phyloP scores from a whole-genome alignment of 1,140 invertebrate genomes.

The Drosophila orena region DNA sequence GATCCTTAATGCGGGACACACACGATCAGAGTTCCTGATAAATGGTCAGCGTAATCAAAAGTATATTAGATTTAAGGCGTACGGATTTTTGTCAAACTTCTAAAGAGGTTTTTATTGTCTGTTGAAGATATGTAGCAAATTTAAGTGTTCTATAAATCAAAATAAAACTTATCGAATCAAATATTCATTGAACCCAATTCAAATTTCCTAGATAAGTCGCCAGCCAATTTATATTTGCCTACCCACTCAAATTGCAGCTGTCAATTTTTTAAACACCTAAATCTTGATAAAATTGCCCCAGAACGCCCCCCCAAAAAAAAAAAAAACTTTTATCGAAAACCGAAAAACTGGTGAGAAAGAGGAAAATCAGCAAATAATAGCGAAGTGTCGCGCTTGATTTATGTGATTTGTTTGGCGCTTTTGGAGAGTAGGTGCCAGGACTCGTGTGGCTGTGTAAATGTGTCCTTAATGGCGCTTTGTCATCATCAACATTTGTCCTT shows the following conservation, averaged over 20 bases:
- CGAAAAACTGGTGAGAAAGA: slow-evolving; percentile 11
- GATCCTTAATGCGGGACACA: slow-evolving; percentile 45
- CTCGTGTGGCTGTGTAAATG: slow-evolving; percentile 66
- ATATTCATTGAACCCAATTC: slow-evolving; percentile 22
- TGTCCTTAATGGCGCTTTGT: slow-evolving; percentile 80
- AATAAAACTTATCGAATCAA: slow-evolving; percentile 8
- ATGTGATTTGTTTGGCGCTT: slow-evolving; percentile 70
- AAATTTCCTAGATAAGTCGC: background rate
- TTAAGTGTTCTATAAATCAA: slow-evolving; percentile 28
- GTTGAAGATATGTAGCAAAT: no score
- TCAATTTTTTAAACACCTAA: slow-evolving; percentile 47
- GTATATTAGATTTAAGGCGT: background rate
- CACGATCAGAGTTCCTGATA: slow-evolving; percentile 34
- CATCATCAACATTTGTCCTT: slow-evolving; percentile 82
- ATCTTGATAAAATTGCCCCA: slow-evolving; percentile 56
- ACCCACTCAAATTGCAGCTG: slow-evolving; percentile 35
- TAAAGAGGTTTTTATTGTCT: background rate
- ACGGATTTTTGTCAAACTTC: background rate
- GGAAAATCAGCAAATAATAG: slow-evolving; percentile 81
- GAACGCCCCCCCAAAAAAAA: slow-evolving; percentile 3
- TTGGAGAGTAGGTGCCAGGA: slow-evolving; percentile 61
- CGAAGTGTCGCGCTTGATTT: slow-evolving; percentile 80
- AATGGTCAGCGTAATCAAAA: slow-evolving; percentile 9
- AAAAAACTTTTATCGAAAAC: slow-evolving; percentile 41
- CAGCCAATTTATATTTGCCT: slow-evolving; percentile 15